Percentiles rank a stretch among this genome's conserved stretches.
These are phyloP conservation scores for Ptilodon capucinus DNA, from an alignment of 2,888 invertebrate species.

Conservation along the genomic window DNA sequence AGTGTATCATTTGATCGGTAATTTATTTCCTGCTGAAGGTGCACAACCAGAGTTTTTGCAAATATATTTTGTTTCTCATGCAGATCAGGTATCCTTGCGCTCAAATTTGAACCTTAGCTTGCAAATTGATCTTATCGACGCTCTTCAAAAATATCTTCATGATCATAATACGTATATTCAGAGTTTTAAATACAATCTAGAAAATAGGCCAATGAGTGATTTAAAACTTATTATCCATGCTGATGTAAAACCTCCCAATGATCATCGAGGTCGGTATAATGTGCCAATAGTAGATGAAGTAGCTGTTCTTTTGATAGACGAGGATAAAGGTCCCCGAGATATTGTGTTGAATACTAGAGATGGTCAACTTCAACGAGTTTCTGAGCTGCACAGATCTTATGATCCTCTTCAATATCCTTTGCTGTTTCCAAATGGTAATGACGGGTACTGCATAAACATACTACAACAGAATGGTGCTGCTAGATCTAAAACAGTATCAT, in stretches of 20 bases:
- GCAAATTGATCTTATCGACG: too few relatives aligned
- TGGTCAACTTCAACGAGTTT: constrained; percentile 21
- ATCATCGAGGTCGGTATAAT: constrained; percentile 15
- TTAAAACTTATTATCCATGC: neutral
- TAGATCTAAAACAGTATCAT: constrained; percentile 29
- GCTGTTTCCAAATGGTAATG: constrained; percentile 10
- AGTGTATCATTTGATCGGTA: constrained; percentile 8
- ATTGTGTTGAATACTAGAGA: constrained; percentile 21
- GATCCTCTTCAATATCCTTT: constrained; percentile 29
- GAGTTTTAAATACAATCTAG: too few relatives aligned
- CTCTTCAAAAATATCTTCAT: too few relatives aligned
- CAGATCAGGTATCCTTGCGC: too few relatives aligned
- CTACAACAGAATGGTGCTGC: constrained; percentile 7
- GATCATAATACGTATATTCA: too few relatives aligned
- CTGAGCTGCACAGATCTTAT: constrained; percentile 11
- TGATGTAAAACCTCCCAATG: constrained; percentile 9
- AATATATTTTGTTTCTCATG: constrained; percentile 14
- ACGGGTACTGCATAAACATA: constrained; percentile 23
- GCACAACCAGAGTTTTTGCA: constrained; percentile 6
- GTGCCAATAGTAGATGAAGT: constrained; percentile 17
- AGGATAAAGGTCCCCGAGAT: constrained; percentile 33
- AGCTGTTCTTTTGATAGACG: constrained; percentile 25
- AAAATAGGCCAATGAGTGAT: too few relatives aligned
- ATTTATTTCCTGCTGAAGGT: constrained; percentile 1
- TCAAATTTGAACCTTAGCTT: too few relatives aligned